These are phyloP conservation scores for Phaonia tiefii DNA, from an alignment of 2,888 invertebrate genomes.

Conservation along the genomic window DNA sequence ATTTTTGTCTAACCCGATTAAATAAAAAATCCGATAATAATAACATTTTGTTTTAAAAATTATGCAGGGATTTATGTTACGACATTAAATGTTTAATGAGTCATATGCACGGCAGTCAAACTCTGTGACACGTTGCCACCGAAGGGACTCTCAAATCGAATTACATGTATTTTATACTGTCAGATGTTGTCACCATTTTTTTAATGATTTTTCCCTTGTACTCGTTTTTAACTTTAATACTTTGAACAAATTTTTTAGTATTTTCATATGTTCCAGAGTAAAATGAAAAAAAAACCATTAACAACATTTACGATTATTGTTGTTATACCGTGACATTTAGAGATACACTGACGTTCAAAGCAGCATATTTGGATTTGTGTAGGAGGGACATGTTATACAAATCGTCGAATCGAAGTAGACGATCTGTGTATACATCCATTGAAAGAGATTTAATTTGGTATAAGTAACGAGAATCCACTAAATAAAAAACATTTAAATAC, in stretches of 20 bases:
- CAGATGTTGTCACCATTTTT: too few species aligned
- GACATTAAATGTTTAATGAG: conserved; percentile 21
- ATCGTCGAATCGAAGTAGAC: neutral
- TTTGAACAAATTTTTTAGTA: neutral
- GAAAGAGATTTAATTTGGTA: neutral
- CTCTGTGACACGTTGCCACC: neutral
- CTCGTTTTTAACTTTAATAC: neutral
- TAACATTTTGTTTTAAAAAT: neutral
- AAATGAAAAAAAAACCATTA: conserved; percentile 10
- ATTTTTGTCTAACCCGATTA: too few species aligned
- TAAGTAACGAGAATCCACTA: neutral
- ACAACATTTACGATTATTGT: conserved; percentile 35
- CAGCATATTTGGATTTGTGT: too few species aligned
- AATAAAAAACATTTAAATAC: neutral
- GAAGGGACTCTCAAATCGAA: too few species aligned
- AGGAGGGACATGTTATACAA: neutral
- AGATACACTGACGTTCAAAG: too few species aligned
- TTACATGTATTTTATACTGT: too few species aligned
- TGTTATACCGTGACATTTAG: neutral
- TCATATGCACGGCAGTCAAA: neutral
- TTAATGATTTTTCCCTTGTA: conserved; percentile 5
- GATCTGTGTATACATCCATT: neutral
- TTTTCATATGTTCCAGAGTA: neutral
- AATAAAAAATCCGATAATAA: too few species aligned
- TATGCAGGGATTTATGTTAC: conserved; percentile 12